phyloP scores from a whole-genome alignment of 2,113 vertebrate genomes.

The Geothlypis trichas region DNA sequence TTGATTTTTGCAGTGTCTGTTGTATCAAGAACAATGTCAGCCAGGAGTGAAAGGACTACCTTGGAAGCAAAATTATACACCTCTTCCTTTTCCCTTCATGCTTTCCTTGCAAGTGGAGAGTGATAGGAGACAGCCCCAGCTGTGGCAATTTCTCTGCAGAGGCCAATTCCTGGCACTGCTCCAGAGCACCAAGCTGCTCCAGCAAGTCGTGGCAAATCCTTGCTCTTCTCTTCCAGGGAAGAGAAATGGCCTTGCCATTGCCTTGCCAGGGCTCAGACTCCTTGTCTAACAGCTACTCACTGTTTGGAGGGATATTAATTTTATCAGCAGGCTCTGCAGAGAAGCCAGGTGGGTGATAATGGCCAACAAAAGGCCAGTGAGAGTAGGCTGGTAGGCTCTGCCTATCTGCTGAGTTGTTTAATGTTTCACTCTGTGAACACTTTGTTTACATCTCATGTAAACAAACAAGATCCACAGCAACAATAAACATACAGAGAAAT shows the following conservation, averaged over 20 bases:
- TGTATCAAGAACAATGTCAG: not conserved
- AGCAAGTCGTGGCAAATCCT: not conserved
- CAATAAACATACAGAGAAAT: not conserved
- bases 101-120: not conserved
- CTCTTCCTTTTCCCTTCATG: not conserved
- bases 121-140: not conserved
- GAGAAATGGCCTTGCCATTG: not conserved
- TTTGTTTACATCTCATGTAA: not conserved
- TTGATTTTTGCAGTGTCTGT: slow-evolving; percentile 3
- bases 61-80: slow-evolving; percentile 14
- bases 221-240: not conserved
- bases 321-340: not conserved
- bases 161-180: rapidly evolving
- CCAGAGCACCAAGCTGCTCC: rapidly evolving
- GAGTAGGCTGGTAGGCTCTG: not conserved
- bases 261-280: not conserved
- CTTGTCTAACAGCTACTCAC: not conserved
- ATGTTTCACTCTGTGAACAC: not conserved
- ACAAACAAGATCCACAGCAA: not conserved
- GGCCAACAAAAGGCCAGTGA: not conserved
- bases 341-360: not conserved
- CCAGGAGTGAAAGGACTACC: slow-evolving; percentile 26
- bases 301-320: not conserved
- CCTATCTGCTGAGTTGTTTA: not conserved
- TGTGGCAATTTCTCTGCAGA: not conserved